These are phyloP conservation scores for Ibidorhyncha struthersii DNA, from an alignment of 2,113 vertebrate species.

Conservation along the genomic window DNA sequence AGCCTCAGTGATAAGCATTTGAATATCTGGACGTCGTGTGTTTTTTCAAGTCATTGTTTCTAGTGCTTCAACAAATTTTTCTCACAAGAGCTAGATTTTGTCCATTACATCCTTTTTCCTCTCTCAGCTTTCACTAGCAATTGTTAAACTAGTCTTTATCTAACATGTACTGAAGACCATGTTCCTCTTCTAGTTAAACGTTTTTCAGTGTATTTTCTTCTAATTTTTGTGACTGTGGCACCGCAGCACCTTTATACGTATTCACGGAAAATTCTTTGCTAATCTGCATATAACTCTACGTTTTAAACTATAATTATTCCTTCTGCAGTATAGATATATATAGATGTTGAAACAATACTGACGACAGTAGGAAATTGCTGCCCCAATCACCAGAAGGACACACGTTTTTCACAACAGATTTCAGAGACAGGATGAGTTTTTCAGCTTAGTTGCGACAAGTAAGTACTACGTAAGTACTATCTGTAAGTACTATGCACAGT, in stretches of 20 bases:
- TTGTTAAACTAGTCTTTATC: neutral
- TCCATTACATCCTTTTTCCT: neutral
- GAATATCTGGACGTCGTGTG: neutral
- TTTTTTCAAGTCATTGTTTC: neutral
- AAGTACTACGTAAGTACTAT: too few species aligned
- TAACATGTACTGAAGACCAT: neutral
- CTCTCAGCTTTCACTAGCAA: neutral
- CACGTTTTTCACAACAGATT: neutral
- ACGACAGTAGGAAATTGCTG: neutral
- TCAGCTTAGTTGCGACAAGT: neutral
- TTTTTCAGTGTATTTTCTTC: neutral
- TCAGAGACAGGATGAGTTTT: neutral
- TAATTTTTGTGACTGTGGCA: neutral
- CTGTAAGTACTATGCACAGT: fast-evolving
- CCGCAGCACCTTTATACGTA: neutral
- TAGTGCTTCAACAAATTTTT: neutral
- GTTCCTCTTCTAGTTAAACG: neutral
- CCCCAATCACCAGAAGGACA: neutral
- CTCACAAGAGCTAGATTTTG: neutral
- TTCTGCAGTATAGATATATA: neutral
- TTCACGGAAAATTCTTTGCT: neutral
- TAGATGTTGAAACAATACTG: neutral
- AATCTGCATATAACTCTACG: neutral
- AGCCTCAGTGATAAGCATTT: neutral
- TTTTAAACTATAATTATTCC: neutral